phyloP scores from a whole-genome alignment of 2,113 vertebrate species.

The Galbula dea region DNA sequence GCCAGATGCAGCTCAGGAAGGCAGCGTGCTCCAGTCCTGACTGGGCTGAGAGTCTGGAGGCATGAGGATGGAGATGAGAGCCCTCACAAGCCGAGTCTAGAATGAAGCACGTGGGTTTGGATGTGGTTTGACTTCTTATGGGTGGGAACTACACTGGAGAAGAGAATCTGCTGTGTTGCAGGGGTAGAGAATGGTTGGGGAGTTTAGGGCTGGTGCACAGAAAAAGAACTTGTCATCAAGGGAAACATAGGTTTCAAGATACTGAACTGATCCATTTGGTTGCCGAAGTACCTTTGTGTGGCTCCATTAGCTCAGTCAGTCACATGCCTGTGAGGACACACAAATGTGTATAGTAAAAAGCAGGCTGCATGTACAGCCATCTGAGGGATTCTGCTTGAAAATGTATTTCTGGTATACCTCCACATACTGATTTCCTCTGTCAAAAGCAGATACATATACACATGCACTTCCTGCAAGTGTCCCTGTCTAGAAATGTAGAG shows the following conservation, averaged over 20 bases:
- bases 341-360: background rate
- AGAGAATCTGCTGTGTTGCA: background rate
- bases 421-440: background rate
- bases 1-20: background rate
- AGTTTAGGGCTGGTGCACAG: background rate
- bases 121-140: background rate
- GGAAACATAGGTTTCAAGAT: background rate
- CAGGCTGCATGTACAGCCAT: background rate
- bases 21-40: background rate
- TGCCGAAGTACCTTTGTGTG: background rate
- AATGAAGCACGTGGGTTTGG: background rate
- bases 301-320: background rate
- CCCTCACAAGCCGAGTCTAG: rapidly evolving
- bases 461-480: background rate
- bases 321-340: rapidly evolving
- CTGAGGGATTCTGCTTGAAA: background rate
- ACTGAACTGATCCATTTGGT: background rate
- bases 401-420: background rate
- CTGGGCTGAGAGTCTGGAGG: background rate
- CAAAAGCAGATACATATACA: background rate
- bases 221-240: rapidly evolving
- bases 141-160: background rate
- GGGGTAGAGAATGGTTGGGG: background rate
- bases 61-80: background rate
- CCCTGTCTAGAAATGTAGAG: background rate